Evolutionary conservation across 2,888 invertebrate species (phyloP), one percentile per base, ranked within the genome.

Genomic region (Junonia oenone): DNA sequence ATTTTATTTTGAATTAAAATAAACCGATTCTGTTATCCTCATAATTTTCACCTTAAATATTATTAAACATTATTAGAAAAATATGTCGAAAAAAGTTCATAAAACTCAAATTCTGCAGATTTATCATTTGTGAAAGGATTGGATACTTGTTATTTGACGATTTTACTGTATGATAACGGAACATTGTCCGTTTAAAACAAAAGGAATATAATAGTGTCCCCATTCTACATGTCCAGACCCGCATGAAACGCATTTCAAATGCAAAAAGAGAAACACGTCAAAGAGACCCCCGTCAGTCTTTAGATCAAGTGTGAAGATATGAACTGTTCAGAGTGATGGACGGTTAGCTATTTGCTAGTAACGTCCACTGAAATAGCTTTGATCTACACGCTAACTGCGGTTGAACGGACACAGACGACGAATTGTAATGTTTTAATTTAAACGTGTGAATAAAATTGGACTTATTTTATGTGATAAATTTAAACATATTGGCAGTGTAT

Each of bases 151-250:
- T 40, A 40, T 40, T 40, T 17, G 38, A 14, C 22, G 29, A 51
- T 13, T 13, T 51, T 53, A 38, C 22, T 38, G 48, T 43, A 38
- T 49, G 48, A 52, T 46, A 60, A 49, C 51, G 35, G 46, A 55
- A 45, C 33, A 37, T 38, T 38, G 40, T 49, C 33, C 45, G 33
- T 58, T 37, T 52, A 27, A 38, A 55, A 60, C 60, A 60, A 60
- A 60, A 60, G 60, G 58, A 60, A 60, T 55, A 58, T 55, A 60
- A 60, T 58, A 60, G 60, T 52, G 55, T 17, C 31, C 71, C 72
- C 70, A 73, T 69, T 75, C 72, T 72, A 75, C 67, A 71, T 59
- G 59, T 63, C 57, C 57, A 48, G 53, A 49, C 56, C 56, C 55
- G 49, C 54, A 56, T 49, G 43, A 43, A 43, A 26, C 55, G 60